Conservation (phyloP, 2,797 vertebrate species). For the Euphonia xanthogaster region DNA sequence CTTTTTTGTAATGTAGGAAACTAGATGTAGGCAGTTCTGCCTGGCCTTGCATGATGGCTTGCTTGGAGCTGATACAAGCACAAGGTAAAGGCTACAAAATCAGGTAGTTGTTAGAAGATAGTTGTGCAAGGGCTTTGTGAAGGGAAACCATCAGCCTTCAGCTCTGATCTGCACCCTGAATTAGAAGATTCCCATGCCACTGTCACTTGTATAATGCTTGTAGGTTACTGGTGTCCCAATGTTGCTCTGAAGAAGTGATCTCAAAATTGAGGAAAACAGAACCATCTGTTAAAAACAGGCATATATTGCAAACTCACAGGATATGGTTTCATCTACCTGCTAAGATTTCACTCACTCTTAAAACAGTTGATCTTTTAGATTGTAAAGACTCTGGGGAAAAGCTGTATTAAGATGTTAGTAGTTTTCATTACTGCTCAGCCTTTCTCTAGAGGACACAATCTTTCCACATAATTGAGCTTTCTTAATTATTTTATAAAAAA, state of each 20-base stretch:
- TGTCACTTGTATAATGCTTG: neutral
- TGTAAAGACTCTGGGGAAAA: neutral
- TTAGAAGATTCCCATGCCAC: neutral
- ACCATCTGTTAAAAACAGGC: neutral
- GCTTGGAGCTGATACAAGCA: neutral
- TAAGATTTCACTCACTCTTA: neutral
- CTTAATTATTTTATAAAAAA: slow-evolving; percentile 33
- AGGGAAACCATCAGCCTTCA: neutral
- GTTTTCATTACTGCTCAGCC: slow-evolving; percentile 30
- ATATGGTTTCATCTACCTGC: neutral
- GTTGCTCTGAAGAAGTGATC: neutral
- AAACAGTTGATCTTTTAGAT: neutral
- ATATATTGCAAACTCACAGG: neutral
- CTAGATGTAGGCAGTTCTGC: neutral
- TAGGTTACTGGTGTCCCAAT: neutral
- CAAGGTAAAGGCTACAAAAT: neutral
- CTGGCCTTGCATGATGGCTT: neutral
- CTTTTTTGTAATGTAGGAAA: neutral
- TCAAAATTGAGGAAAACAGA: neutral
- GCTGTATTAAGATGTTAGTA: neutral
- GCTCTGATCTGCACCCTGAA: neutral
- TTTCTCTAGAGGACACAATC: neutral
- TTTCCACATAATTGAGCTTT: neutral
- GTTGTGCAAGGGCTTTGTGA: accelerated
- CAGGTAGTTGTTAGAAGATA: neutral